These are phyloP conservation scores for Ctenopoma kingsleyae DNA, from an alignment of 2,797 vertebrate genomes.

Conservation along the genomic window DNA sequence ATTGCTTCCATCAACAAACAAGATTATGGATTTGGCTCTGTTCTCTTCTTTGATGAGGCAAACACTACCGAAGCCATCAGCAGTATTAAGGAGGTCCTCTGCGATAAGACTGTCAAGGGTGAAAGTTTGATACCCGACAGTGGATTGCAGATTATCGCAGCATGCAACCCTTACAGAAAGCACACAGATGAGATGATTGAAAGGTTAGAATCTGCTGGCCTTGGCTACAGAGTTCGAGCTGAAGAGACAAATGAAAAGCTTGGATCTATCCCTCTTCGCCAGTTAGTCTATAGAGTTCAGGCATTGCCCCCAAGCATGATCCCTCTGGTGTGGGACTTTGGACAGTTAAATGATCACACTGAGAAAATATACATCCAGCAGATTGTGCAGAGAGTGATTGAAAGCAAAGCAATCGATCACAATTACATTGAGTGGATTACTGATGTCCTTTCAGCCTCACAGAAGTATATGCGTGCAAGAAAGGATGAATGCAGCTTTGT, in stretches of 20 bases:
- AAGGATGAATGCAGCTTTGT: conserved; percentile 93
- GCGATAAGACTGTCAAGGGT: conserved; percentile 90
- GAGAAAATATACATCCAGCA: conserved; percentile 94
- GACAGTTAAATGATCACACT: conserved; percentile 89
- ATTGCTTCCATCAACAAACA: conserved; percentile 85
- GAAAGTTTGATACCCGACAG: conserved; percentile 71
- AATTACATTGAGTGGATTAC: conserved; percentile 64
- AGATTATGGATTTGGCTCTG: conserved; percentile 86
- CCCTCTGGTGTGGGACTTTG: conserved; percentile 97
- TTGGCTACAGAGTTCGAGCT: conserved; percentile 92
- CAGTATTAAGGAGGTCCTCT: conserved; percentile 96
- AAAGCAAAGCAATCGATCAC: conserved; percentile 47
- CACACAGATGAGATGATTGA: conserved; percentile 92
- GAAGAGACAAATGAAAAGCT: conserved; percentile 92
- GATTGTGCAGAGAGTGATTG: conserved; percentile 89
- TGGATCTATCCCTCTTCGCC: conserved; percentile 93
- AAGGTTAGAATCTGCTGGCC: conserved; percentile 91
- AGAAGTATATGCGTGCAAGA: conserved; percentile 90
- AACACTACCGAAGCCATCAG: conserved; percentile 95
- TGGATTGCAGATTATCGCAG: conserved; percentile 92
- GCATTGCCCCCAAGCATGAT: conserved; percentile 96
- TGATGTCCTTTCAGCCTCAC: conserved; percentile 89
- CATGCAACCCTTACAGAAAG: conserved; percentile 97
- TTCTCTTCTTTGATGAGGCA: conserved; percentile 97
- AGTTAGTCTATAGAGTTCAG: conserved; percentile 97